phyloP scores from a whole-genome alignment of 2,888 invertebrate species.

The Drosophila aldrichi region DNA sequence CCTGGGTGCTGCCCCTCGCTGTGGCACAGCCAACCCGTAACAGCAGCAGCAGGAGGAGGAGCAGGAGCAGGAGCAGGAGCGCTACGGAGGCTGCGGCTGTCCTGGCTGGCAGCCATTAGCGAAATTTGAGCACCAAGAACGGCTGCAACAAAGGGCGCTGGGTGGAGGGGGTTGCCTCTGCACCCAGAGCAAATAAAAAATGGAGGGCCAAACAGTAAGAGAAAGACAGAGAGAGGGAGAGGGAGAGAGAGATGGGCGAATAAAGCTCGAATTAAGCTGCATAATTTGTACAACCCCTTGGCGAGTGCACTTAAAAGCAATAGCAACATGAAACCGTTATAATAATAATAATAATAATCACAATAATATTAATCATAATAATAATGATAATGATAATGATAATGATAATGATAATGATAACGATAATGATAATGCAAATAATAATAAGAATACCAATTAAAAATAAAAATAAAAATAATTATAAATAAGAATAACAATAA shows the following conservation, averaged over 20 bases:
- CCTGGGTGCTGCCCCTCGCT: conserved; percentile 62
- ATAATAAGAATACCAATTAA: neutral
- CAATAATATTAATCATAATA: conserved; percentile 13
- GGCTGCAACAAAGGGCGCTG: conserved; percentile 1
- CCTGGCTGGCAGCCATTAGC: conserved; percentile 78
- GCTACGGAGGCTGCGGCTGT: conserved; percentile 58
- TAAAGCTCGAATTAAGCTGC: conserved; percentile 75
- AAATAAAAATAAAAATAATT: conserved; percentile 11
- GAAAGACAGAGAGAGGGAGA: conserved; percentile 3
- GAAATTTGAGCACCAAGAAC: conserved; percentile 74
- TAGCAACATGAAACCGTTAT: conserved; percentile 23
- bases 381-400: conserved; percentile 15
- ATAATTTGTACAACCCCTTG: conserved; percentile 77
- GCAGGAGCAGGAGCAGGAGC: neutral
- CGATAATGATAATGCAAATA: too few species aligned
- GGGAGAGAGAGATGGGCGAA: conserved; percentile 26
- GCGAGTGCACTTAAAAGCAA: conserved; percentile 71
- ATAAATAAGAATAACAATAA: neutral
- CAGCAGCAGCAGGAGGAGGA: conserved; percentile 28
- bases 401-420: too few species aligned
- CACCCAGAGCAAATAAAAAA: conserved; percentile 75
- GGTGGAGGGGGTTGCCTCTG: conserved; percentile 25
- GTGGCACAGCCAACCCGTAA: conserved; percentile 42
- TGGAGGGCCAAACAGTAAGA: conserved; percentile 18
- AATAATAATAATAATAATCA: conserved; percentile 12